These are phyloP conservation scores for Aphaenogaster rudis DNA, from an alignment of 1,140 invertebrate genomes.

Conservation along the genomic window DNA sequence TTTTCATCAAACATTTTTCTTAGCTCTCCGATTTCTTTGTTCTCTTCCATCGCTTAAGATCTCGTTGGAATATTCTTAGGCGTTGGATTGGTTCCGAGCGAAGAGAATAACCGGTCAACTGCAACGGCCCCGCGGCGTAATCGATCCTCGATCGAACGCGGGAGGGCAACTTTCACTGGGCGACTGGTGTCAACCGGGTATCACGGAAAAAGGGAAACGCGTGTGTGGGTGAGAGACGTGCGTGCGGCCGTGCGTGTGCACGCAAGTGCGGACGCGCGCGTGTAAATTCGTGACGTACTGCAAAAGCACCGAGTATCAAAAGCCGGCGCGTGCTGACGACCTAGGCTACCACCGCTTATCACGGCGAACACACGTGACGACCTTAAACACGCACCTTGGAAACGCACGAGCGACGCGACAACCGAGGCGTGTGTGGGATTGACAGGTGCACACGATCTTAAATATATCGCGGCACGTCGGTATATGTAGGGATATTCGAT, in stretches of 20 bases:
- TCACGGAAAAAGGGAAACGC: neutral
- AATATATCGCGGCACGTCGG: neutral
- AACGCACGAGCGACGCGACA: conserved; percentile 18
- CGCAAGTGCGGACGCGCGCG: neutral
- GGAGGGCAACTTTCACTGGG: conserved; percentile 53
- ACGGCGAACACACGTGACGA: conserved; percentile 15
- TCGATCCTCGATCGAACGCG: conserved; percentile 51
- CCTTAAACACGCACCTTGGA: conserved; percentile 27
- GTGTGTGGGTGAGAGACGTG: neutral
- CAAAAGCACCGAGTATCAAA: neutral
- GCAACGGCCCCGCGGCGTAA: conserved; percentile 10
- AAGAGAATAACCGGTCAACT: conserved; percentile 23
- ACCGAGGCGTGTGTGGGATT: neutral
- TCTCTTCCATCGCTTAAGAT: neutral
- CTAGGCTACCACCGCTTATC: conserved; percentile 7
- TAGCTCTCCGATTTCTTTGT: neutral
- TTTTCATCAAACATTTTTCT: neutral
- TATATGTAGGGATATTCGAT: neutral
- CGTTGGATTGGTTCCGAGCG: conserved; percentile 8
- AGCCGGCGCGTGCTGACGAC: neutral
- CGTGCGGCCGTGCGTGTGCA: no score
- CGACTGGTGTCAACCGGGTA: conserved; percentile 21
- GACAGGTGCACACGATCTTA: neutral
- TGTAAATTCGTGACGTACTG: conserved; percentile 19
- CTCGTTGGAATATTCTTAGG: conserved; percentile 25